Evolutionary conservation across 2,113 vertebrate species (phyloP).

Genomic region (Xyrauchen texanus): DNA sequence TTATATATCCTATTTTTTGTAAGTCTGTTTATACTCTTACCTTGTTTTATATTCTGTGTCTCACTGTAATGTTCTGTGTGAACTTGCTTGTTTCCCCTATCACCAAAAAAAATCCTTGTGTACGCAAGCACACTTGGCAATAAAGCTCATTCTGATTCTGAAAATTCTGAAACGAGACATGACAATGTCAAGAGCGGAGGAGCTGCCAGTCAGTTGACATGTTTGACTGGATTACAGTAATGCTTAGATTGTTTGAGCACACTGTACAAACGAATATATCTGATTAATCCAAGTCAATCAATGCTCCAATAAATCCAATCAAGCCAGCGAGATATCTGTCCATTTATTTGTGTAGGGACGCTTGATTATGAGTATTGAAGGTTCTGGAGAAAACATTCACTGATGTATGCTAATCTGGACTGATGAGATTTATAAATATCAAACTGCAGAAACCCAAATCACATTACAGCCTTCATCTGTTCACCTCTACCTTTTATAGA

Average conservation of each 20-base stretch:
- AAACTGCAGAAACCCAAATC: background rate
- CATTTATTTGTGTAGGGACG: conserved; percentile 47
- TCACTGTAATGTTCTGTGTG: too few relatives aligned
- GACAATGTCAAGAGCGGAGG: conserved; percentile 46
- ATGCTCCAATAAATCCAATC: conserved; percentile 66
- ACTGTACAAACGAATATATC: conserved; percentile 51
- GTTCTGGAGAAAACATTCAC: conserved; percentile 56
- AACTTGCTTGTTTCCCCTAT: too few relatives aligned
- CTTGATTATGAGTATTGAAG: conserved; percentile 57
- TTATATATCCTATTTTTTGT: too few relatives aligned
- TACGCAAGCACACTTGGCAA: too few relatives aligned
- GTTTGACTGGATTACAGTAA: conserved; percentile 65
- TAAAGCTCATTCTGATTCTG: too few relatives aligned
- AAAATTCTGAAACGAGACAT: background rate
- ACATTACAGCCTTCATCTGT: background rate
- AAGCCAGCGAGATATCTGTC: conserved; percentile 51
- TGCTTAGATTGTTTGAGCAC: conserved; percentile 52
- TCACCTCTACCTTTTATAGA: background rate
- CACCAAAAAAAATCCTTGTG: too few relatives aligned
- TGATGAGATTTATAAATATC: conserved; percentile 65
- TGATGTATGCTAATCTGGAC: conserved; percentile 60
- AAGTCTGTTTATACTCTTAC: too few relatives aligned
- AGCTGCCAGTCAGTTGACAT: conserved; percentile 38
- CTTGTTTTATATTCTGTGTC: too few relatives aligned
- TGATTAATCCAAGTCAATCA: conserved; percentile 60